Evolutionary conservation across 2,888 invertebrate species (phyloP).

Genomic region (Platerodrilus igneus): DNA sequence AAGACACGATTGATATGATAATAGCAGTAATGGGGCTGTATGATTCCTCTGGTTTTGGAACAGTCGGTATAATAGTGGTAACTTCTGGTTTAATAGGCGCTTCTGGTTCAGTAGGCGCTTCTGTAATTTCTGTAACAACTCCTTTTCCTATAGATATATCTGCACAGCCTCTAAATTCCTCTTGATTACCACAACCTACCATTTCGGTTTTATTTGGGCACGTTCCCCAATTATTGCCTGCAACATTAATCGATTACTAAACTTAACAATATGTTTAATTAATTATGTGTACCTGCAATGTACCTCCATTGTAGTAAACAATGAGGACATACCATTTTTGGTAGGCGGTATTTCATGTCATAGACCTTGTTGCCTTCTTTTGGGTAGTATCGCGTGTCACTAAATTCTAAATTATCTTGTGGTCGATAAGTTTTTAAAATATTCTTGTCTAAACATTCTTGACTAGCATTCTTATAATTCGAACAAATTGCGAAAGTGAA

Average conservation of each 20-base stretch:
- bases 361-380: slow-evolving; percentile 75
- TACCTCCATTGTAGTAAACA: slow-evolving; percentile 89
- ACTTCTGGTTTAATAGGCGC: slow-evolving; percentile 26
- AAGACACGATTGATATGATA: slow-evolving; percentile 60
- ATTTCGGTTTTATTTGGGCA: slow-evolving; percentile 70
- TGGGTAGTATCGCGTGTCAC: slow-evolving; percentile 64
- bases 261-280: not conserved
- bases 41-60: slow-evolving; percentile 34
- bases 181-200: slow-evolving; percentile 84
- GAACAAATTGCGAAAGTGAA: slow-evolving; percentile 83
- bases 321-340: slow-evolving; percentile 67
- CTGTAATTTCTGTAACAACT: slow-evolving; percentile 46
- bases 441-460: slow-evolving; percentile 73
- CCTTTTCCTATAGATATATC: slow-evolving; percentile 69
- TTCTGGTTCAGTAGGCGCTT: slow-evolving; percentile 48
- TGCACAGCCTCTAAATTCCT: slow-evolving; percentile 81
- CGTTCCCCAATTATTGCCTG: slow-evolving; percentile 72
- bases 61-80: slow-evolving; percentile 15
- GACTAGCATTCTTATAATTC: slow-evolving; percentile 63
- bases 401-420: slow-evolving; percentile 48
- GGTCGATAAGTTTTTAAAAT: slow-evolving; percentile 54
- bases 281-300: slow-evolving; percentile 58
- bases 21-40: slow-evolving; percentile 54
- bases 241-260: slow-evolving; percentile 15
- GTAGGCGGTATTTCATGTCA: slow-evolving; percentile 57